Conservation (phyloP, 2,888 invertebrate genomes). For the Tachina grossa region DNA sequence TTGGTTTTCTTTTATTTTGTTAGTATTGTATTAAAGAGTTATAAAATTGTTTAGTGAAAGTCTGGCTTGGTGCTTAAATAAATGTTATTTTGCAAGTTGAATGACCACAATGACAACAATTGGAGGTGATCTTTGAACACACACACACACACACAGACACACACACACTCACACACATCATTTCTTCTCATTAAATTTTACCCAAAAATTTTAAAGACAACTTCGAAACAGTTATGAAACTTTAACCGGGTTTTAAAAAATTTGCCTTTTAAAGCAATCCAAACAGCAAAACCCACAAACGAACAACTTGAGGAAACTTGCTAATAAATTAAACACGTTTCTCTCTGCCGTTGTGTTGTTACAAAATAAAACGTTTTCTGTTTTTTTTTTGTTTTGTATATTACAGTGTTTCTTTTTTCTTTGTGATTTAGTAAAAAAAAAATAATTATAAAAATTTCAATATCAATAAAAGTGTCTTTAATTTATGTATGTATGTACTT, state of each 20-base stretch:
- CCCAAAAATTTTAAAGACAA: slow-evolving; percentile 47
- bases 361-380: background rate
- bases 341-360: background rate
- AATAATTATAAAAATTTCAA: background rate
- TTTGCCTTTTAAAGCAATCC: slow-evolving; percentile 20
- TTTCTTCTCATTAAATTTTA: background rate
- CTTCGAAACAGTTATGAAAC: slow-evolving; percentile 52
- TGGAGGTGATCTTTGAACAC: slow-evolving; percentile 48
- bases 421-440: background rate
- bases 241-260: slow-evolving; percentile 15
- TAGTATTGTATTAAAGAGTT: slow-evolving; percentile 65
- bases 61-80: slow-evolving; percentile 38
- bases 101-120: slow-evolving; percentile 61
- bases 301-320: slow-evolving; percentile 36
- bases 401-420: background rate
- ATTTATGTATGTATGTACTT: background rate
- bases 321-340: slow-evolving; percentile 62
- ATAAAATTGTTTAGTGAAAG: slow-evolving; percentile 64
- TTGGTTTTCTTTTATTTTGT: slow-evolving; percentile 42
- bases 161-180: background rate
- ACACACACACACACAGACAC: background rate
- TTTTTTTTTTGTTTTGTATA: background rate
- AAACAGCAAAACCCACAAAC: slow-evolving; percentile 7
- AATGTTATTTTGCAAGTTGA: slow-evolving; percentile 47
- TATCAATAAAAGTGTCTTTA: slow-evolving; percentile 30